Base-by-base conservation (phyloP, 2,888 invertebrate species). In the Lomographa bimaculata region DNA sequence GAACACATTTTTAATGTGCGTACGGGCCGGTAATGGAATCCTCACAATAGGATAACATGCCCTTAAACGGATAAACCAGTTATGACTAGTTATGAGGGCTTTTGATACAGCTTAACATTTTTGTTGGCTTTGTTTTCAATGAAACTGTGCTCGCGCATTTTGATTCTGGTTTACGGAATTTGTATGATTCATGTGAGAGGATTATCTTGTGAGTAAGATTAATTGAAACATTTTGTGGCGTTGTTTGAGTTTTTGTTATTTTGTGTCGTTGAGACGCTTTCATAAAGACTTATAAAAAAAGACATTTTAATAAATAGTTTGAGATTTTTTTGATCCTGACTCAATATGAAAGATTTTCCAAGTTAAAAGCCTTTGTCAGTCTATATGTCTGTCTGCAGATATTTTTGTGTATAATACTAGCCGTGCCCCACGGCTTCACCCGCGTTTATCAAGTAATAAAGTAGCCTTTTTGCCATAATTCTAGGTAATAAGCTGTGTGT, bases 51-150 rank as follows among this genome's bases (percentile, higher is more conserved):
- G 85, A 85, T 82, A 75, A 79, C 83, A 76, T 68, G 49, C 62
- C 87, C 84, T 73, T 86, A 84, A 79, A 86, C 73, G 86, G 84
- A 57, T 63, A 66, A 80, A 86, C 87, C 83, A 82, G 86, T 86
- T 87, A 87, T 84, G 81, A 84, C 64, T 74, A 71, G 74, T 78
- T 81, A 81, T 82, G 82, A 80, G 27, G 12, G 26, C 23, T 26
- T 73, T 76, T 68, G 59, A 64, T 74, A 72, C 75, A 67, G 67
- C 70, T 76, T 77, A 64, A 72, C 71, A 84, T 86, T 85, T 85
- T 83, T 83, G 78, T 77, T 71, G 60, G 75, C 82, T 81, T 84
- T 86, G 80, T 83, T 75, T 78, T 59, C 59, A 21, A 76, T 79
- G 74, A 65, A n/a, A 69, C 62, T 83, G 78, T 84, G 85, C 73